Percentiles rank a stretch among this genome's conserved stretches.
Evolutionary conservation across 2,113 vertebrate genomes (phyloP).

Genomic region (Pavo muticus): DNA sequence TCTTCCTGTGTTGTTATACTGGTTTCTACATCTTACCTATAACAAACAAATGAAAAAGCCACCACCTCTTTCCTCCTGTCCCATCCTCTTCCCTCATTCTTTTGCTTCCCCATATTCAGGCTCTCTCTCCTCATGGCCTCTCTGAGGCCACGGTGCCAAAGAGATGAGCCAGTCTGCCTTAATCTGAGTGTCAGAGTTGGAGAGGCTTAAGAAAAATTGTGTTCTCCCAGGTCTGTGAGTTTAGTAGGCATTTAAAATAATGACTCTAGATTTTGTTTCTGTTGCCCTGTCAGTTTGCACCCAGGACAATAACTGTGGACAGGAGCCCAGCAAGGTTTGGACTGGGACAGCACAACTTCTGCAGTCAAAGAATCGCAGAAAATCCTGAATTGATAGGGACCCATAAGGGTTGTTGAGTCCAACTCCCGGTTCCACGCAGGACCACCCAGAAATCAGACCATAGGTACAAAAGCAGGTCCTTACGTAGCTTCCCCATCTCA

Average conservation of each 20-base stretch:
- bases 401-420: too few relatives aligned
- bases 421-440: too few relatives aligned
- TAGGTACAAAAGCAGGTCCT: neutral
- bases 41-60: neutral
- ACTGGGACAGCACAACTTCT: neutral
- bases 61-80: neutral
- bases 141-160: neutral
- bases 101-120: neutral
- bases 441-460: too few relatives aligned
- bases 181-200: neutral
- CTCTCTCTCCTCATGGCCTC: neutral
- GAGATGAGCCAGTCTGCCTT: neutral
- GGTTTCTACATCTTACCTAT: neutral
- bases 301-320: neutral
- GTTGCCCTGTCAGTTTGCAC: neutral
- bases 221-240: neutral
- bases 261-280: neutral
- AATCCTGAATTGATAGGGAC: too few relatives aligned
- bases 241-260: neutral
- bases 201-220: neutral
- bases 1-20: neutral
- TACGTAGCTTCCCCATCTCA: neutral
- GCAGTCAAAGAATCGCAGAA: too few relatives aligned
- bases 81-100: neutral
- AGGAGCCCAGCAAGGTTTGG: neutral